Percentiles rank a stretch among this genome's conserved stretches.
Evolutionary conservation across 2,797 vertebrate species (phyloP).

Genomic region (Tragopan temminckii): DNA sequence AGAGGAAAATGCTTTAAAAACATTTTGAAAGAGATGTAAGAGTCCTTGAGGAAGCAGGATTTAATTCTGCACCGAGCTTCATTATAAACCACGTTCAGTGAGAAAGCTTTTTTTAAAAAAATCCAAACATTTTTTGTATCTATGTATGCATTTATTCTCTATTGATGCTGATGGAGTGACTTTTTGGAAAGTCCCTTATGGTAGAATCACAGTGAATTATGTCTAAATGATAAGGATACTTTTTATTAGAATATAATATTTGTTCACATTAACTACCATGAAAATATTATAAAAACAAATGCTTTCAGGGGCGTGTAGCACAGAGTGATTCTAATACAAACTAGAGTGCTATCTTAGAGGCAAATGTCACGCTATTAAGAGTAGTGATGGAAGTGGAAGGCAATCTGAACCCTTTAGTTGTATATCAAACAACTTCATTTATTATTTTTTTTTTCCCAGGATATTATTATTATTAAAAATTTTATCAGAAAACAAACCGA

Average conservation of each 20-base stretch:
- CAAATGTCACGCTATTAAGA: background rate
- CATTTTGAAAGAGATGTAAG: slow-evolving; percentile 65
- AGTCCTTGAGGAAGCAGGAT: slow-evolving; percentile 69
- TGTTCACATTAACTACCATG: slow-evolving; percentile 68
- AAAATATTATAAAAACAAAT: slow-evolving; percentile 69
- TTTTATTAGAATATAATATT: slow-evolving; percentile 77
- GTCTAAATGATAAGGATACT: slow-evolving; percentile 73
- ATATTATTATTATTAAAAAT: background rate
- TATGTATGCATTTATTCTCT: slow-evolving; percentile 31
- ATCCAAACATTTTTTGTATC: slow-evolving; percentile 19
- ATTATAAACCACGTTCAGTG: slow-evolving; percentile 65
- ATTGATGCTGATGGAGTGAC: slow-evolving; percentile 34
- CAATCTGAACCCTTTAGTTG: background rate
- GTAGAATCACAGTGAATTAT: slow-evolving; percentile 74
- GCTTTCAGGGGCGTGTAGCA: slow-evolving; percentile 23
- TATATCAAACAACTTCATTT: background rate
- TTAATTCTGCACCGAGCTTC: slow-evolving; percentile 76
- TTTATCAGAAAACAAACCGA: background rate
- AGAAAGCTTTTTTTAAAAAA: slow-evolving; percentile 22
- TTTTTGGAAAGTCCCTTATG: slow-evolving; percentile 72
- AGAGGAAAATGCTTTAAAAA: slow-evolving; percentile 72
- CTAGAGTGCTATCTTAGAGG: background rate
- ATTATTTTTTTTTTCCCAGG: fast-evolving
- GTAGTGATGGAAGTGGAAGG: background rate
- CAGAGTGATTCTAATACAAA: background rate